Evolutionary conservation across 2,797 vertebrate genomes (phyloP), one percentile per base, ranked within the genome.

Genomic region (Rousettus madagascariensis): DNA sequence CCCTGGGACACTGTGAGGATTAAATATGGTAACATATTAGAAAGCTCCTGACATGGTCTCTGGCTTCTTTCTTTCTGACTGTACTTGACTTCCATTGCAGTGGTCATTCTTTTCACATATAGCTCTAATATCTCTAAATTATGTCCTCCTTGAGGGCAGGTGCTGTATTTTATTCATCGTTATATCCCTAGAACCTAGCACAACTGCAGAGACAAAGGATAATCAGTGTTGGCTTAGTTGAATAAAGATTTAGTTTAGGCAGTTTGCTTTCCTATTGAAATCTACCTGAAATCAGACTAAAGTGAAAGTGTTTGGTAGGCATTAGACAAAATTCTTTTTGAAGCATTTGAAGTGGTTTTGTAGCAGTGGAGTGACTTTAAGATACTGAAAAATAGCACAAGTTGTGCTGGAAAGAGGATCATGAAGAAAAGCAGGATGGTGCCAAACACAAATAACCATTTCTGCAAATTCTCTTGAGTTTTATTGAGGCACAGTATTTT

Each of bases 231-330:
- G 4, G 15, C 16, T 75, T n/a, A 85, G 28, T 9, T 59, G 6
- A 92, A 88, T 10, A 65, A 9, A 71, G 9, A 80, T 75, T 90
- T 78, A 65, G 24, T 77, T 36, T 46, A 65, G 84, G 61, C 69
- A 51, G 24, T 74, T 95, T 78, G 4, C 55, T 74, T 94, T 74
- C n/a, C 82, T 71, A 38, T 74, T 83, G 65, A 92, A 72, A 43
- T 77, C 26, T 53, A 66, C 74, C 46, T 63, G 10, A 61, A 82
- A 12, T 53, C 43, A 66, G 36, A 90, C 13, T 51, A 88, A 51
- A 57, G 36, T 69, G 10, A 63, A 90, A 5, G 8, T 61, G 8
- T 26, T 68, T 51, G 13, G 22, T 41, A 36, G 24, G 0, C 43
- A 82, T 28, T 24, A 66, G 3, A 78, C 8, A 2, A 0, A 65